Percentiles rank a stretch among this genome's conserved stretches.
Conservation (phyloP, 1,140 invertebrate genomes). For the Colletes latitarsis region DNA sequence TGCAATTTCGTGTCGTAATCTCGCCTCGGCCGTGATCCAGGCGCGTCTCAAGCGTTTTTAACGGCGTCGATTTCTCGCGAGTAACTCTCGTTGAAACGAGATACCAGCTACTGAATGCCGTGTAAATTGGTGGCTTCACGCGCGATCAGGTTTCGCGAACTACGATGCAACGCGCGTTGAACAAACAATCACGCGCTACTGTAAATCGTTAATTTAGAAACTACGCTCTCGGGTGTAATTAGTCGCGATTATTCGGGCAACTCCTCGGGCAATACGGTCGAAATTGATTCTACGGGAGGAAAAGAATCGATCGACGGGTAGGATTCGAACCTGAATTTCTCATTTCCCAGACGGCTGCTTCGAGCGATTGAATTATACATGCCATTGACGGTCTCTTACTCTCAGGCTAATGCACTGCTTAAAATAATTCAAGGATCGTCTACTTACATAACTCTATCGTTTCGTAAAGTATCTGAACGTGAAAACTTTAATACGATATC, state of each 20-base stretch:
- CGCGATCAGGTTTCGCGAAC: slow-evolving; percentile 44
- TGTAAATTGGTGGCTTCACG: slow-evolving; percentile 47
- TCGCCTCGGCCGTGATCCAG: neutral
- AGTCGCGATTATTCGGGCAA: neutral
- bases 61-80: slow-evolving; percentile 39
- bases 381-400: too few species aligned
- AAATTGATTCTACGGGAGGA: neutral
- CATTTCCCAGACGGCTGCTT: too few species aligned
- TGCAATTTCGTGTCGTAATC: neutral
- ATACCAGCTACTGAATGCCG: slow-evolving; percentile 44
- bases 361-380: too few species aligned
- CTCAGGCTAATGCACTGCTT: too few species aligned
- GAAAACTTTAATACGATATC: too few species aligned
- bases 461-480: too few species aligned
- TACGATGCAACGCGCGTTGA: slow-evolving; percentile 19
- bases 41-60: slow-evolving; percentile 9
- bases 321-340: too few species aligned
- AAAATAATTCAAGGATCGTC: too few species aligned
- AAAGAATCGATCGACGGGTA: neutral
- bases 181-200: slow-evolving; percentile 31
- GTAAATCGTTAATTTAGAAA: slow-evolving; percentile 27
- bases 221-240: neutral
- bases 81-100: slow-evolving; percentile 42
- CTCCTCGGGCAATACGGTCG: too few species aligned
- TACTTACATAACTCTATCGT: too few species aligned